A percentile compares a stretch with the other conserved stretches of the same genome.
Evolutionary conservation across 2,888 invertebrate genomes (phyloP).

Genomic region (Sisyra terminalis): DNA sequence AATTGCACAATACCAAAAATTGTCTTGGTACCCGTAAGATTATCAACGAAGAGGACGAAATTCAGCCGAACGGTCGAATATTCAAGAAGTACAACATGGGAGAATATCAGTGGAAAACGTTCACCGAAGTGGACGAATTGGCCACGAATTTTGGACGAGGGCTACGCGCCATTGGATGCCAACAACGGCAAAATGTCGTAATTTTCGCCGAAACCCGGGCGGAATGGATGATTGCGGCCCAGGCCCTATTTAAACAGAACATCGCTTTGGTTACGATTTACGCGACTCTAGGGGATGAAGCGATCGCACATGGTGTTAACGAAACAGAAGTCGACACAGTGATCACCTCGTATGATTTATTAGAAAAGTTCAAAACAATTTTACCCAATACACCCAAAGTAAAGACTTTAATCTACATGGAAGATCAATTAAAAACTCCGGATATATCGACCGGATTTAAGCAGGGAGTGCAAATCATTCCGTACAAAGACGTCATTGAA

Average conservation of each 20-base stretch:
- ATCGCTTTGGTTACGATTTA: constrained; percentile 93
- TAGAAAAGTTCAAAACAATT: constrained; percentile 78
- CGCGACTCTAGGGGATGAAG: constrained; percentile 92
- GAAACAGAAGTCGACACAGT: constrained; percentile 91
- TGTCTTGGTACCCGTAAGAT: constrained; percentile 85
- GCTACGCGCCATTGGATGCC: constrained; percentile 60
- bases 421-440: constrained; percentile 65
- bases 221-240: constrained; percentile 95
- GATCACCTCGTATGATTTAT: constrained; percentile 80
- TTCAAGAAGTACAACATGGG: constrained; percentile 97
- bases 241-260: constrained; percentile 90
- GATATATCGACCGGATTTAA: constrained; percentile 49
- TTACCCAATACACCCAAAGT: constrained; percentile 56
- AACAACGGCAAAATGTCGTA: constrained; percentile 59
- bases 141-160: constrained; percentile 72
- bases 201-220: constrained; percentile 95
- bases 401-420: constrained; percentile 70
- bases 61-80: constrained; percentile 82
- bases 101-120: constrained; percentile 81
- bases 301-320: constrained; percentile 89
- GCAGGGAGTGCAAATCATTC: constrained; percentile 50
- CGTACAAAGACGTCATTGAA: constrained; percentile 54
- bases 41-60: constrained; percentile 84
- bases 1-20: constrained; percentile 51
- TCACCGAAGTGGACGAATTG: constrained; percentile 56